Evolutionary conservation across 2,888 invertebrate species (phyloP).

Genomic region (Myopa testacea): DNA sequence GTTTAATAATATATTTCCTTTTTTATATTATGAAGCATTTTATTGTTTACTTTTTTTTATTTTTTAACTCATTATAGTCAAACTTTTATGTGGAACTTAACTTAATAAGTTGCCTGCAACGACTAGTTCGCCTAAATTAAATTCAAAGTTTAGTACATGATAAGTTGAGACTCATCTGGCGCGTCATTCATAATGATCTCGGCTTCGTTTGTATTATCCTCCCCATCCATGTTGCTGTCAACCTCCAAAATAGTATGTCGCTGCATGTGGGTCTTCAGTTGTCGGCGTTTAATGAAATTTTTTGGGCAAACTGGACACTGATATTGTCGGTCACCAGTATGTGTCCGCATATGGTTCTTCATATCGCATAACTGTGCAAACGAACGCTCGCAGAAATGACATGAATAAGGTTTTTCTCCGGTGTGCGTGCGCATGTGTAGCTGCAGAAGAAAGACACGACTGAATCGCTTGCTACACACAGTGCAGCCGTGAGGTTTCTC

Average conservation of each 20-base stretch:
- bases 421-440: constrained; percentile 66
- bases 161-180: neutral
- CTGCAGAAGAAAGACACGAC: constrained; percentile 65
- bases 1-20: no score
- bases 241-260: constrained; percentile 38
- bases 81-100: neutral
- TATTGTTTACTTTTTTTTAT: no score
- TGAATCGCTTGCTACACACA: constrained; percentile 60
- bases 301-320: constrained; percentile 58
- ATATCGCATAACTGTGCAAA: constrained; percentile 63
- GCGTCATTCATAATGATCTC: neutral
- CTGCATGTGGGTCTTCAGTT: constrained; percentile 50
- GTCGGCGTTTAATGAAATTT: constrained; percentile 57
- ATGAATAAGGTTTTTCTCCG: constrained; percentile 61
- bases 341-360: constrained; percentile 68
- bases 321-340: constrained; percentile 61
- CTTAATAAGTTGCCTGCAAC: neutral
- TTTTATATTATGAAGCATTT: no score
- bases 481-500: constrained; percentile 61
- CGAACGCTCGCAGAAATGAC: constrained; percentile 59
- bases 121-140: constrained; percentile 1
- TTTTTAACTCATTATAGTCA: neutral
- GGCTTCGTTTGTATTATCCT: neutral
- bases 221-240: neutral
- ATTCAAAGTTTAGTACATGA: no score